A percentile compares a stretch with the other conserved stretches of the same genome.
These are phyloP conservation scores for Corydoras maculifer DNA, from an alignment of 2,113 vertebrate species.

Conservation along the genomic window DNA sequence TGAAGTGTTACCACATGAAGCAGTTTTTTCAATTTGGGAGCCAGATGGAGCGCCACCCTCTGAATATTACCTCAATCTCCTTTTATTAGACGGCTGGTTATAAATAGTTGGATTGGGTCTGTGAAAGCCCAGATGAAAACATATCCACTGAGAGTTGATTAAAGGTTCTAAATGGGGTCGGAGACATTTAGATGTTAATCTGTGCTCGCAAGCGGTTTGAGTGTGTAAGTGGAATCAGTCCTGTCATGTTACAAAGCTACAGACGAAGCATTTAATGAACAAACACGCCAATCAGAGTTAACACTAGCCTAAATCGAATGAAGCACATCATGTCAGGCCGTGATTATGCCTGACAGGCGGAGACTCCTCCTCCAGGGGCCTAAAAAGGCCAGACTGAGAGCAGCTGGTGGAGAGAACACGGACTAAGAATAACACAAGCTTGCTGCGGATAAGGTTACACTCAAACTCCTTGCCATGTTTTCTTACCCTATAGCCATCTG, in stretches of 20 bases:
- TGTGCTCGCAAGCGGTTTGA: background rate
- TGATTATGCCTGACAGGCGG: slow-evolving; percentile 27
- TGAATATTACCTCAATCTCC: background rate
- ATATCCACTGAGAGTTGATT: slow-evolving; percentile 18
- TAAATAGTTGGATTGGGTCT: slow-evolving; percentile 23
- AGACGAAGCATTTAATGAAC: too few relatives aligned
- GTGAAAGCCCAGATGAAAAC: slow-evolving; percentile 13
- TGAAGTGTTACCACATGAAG: too few relatives aligned
- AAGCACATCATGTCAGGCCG: background rate
- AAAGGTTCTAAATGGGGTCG: slow-evolving; percentile 12
- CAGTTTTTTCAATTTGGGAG: too few relatives aligned
- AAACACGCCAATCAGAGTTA: too few relatives aligned
- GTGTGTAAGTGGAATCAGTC: background rate
- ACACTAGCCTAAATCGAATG: background rate
- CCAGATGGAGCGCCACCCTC: background rate
- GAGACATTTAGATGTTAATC: background rate
- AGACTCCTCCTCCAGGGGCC: slow-evolving; percentile 41
- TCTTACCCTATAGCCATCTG: slow-evolving; percentile 61
- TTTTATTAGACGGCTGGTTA: slow-evolving; percentile 6
- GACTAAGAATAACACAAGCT: slow-evolving; percentile 67
- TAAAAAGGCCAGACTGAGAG: slow-evolving; percentile 62
- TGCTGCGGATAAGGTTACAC: slow-evolving; percentile 61
- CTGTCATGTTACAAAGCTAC: too few relatives aligned
- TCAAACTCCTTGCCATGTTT: slow-evolving; percentile 42
- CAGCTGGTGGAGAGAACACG: slow-evolving; percentile 43